Evolutionary conservation across 2,797 vertebrate genomes (phyloP).

Genomic region (Tarsius wallacei): DNA sequence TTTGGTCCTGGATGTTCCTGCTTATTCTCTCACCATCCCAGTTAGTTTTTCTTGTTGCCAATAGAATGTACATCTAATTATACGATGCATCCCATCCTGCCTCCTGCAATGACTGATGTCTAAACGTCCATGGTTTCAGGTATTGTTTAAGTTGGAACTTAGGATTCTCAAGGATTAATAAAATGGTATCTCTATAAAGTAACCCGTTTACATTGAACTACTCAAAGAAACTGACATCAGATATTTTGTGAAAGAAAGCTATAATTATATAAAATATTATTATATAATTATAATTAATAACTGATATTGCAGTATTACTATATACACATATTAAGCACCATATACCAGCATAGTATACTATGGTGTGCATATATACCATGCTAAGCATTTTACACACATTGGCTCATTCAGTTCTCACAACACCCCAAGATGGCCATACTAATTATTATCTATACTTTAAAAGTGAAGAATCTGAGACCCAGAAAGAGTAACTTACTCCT

Average conservation of each 20-base stretch:
- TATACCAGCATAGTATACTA: background rate
- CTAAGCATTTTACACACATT: background rate
- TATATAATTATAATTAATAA: background rate
- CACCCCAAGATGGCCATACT: background rate
- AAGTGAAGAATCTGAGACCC: slow-evolving; percentile 21
- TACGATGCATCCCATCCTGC: background rate
- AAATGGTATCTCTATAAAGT: background rate
- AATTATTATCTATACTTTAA: background rate
- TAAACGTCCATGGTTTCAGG: background rate
- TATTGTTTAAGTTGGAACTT: background rate
- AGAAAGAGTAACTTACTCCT: background rate
- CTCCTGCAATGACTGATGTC: background rate
- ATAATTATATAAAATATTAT: slow-evolving; percentile 8
- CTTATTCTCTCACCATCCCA: background rate
- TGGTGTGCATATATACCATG: background rate
- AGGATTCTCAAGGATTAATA: slow-evolving; percentile 19
- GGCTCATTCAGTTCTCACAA: slow-evolving; percentile 30
- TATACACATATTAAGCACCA: background rate
- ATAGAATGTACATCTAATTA: background rate
- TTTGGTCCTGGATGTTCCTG: background rate
- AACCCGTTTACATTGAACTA: background rate
- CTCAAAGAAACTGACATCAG: slow-evolving; percentile 5
- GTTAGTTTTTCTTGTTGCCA: background rate
- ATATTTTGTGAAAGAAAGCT: background rate
- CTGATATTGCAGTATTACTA: background rate